Evolutionary conservation across 2,888 invertebrate genomes (phyloP).

Genomic region (Himalopsyche kuldschensis): DNA sequence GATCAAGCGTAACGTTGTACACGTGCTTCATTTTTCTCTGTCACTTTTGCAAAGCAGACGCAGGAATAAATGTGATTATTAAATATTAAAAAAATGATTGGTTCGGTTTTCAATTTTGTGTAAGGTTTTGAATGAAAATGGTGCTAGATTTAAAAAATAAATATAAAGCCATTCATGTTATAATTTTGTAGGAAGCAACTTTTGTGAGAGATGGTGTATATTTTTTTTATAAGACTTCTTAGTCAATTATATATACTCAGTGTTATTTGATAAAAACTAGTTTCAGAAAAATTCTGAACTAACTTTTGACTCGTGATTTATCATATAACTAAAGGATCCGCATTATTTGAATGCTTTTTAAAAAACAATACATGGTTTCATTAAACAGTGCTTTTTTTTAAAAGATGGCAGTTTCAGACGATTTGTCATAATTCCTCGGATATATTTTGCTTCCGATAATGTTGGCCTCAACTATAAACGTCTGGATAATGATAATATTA

Average conservation of each 20-base stretch:
- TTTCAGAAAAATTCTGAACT: too few species aligned
- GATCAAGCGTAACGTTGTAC: background rate
- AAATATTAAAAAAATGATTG: background rate
- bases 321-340: too few species aligned
- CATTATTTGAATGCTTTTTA: too few species aligned
- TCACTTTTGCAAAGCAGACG: background rate
- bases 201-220: background rate
- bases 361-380: too few species aligned
- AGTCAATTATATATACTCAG: background rate
- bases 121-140: slow-evolving; percentile 1
- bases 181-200: background rate
- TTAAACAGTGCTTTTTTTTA: too few species aligned
- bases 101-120: background rate
- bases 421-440: background rate
- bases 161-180: background rate
- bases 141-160: background rate
- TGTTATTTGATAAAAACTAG: background rate
- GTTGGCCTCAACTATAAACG: background rate
- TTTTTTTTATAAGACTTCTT: background rate
- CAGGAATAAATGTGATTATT: background rate
- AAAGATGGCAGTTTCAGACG: background rate
- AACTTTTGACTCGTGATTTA: too few species aligned
- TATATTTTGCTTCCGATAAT: background rate
- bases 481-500: background rate
- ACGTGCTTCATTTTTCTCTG: background rate